Evolutionary conservation across 2,113 vertebrate genomes (phyloP).

Genomic region (Typhlomys cinereus): DNA sequence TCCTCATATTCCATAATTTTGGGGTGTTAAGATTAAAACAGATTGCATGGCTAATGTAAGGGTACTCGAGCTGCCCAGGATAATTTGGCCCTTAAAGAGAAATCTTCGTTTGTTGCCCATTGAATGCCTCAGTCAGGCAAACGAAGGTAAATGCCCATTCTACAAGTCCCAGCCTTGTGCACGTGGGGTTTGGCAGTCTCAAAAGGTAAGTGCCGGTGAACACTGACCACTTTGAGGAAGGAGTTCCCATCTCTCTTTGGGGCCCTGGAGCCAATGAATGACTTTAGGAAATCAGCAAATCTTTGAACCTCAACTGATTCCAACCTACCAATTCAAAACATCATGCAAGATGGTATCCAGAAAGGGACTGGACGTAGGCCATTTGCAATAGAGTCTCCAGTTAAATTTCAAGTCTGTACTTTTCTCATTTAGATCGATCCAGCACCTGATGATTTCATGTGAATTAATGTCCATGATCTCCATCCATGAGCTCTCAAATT

Average conservation of each 20-base stretch:
- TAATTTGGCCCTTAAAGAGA: constrained; percentile 64
- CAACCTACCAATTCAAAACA: neutral
- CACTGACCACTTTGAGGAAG: neutral
- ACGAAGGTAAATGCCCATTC: constrained; percentile 14
- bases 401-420: neutral
- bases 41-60: constrained; percentile 61
- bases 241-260: neutral
- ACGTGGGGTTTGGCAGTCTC: constrained; percentile 1
- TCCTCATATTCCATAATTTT: constrained; percentile 73
- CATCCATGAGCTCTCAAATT: neutral
- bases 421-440: neutral
- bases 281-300: neutral
- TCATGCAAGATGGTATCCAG: neutral
- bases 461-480: neutral
- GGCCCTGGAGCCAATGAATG: neutral
- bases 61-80: neutral
- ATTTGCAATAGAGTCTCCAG: neutral
- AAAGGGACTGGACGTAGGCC: neutral
- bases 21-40: constrained; percentile 79
- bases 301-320: neutral
- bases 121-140: neutral
- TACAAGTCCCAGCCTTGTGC: neutral
- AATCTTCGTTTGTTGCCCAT: constrained; percentile 39
- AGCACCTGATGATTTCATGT: neutral
- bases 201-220: constrained; percentile 77